Conservation (phyloP, 2,888 invertebrate species). For the Acronicta alni region DNA sequence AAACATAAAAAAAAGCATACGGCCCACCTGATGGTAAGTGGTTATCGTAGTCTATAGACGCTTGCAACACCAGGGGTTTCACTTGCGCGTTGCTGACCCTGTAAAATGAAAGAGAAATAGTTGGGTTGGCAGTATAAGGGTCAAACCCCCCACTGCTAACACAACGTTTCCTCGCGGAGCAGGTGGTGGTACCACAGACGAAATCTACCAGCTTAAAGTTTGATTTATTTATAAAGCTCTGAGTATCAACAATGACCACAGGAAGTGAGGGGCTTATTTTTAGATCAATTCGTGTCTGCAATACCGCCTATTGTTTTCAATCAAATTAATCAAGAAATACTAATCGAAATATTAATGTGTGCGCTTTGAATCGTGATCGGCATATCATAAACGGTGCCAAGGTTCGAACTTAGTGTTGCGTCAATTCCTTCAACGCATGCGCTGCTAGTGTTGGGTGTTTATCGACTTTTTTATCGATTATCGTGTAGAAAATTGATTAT, state of each 20-base stretch:
- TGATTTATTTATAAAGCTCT: neutral
- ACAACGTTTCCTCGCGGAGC: too few relatives aligned
- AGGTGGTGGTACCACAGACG: too few relatives aligned
- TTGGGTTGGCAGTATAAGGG: too few relatives aligned
- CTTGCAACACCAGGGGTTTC: too few relatives aligned
- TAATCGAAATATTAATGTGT: constrained; percentile 47
- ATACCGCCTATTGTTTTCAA: constrained; percentile 10
- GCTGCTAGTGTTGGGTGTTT: constrained; percentile 40
- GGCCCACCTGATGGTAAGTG: too few relatives aligned
- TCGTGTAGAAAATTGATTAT: constrained; percentile 20
- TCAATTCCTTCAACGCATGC: constrained; percentile 58
- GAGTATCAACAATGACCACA: neutral
- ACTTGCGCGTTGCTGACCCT: too few relatives aligned
- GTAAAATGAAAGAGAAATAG: too few relatives aligned
- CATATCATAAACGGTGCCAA: constrained; percentile 70
- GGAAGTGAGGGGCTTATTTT: constrained; percentile 8
- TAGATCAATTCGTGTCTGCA: neutral
- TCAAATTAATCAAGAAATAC: constrained; percentile 23
- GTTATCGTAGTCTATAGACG: too few relatives aligned
- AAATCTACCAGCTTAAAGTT: too few relatives aligned
- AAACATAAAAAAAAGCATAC: too few relatives aligned
- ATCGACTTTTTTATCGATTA: constrained; percentile 31
- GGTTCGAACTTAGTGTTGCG: constrained; percentile 65
- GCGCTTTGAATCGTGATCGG: constrained; percentile 61
- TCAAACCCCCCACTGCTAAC: too few relatives aligned